phyloP scores from a whole-genome alignment of 2,113 vertebrate species.

The Zosterops lateralis region DNA sequence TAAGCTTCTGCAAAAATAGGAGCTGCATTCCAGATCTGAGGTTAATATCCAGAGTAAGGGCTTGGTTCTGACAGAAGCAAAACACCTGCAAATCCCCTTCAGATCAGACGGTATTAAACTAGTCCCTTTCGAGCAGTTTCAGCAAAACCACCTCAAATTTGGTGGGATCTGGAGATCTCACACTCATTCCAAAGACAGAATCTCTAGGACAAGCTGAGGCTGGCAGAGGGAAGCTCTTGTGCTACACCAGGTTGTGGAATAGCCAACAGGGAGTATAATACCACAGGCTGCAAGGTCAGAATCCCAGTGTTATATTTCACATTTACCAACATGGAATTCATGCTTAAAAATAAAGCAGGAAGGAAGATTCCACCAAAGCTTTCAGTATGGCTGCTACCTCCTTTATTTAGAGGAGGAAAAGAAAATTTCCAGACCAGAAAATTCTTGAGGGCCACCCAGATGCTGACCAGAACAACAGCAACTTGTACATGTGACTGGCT shows the following conservation, averaged over 20 bases:
- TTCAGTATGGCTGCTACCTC: background rate
- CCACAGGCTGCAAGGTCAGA: background rate
- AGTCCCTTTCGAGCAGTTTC: background rate
- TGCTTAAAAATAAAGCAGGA: background rate
- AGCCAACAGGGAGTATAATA: background rate
- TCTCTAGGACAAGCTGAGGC: background rate
- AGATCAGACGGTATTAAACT: background rate
- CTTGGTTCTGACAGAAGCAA: conserved; percentile 49
- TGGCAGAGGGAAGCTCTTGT: background rate
- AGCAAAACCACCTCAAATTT: background rate
- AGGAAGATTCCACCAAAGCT: background rate
- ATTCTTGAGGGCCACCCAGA: background rate
- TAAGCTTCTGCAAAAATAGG: conserved; percentile 66
- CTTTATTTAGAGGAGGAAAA: background rate
- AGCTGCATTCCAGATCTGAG: conserved; percentile 55
- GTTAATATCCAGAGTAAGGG: conserved; percentile 35
- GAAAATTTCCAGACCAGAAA: background rate
- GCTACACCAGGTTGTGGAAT: background rate
- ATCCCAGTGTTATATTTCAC: background rate
- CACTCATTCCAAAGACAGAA: background rate
- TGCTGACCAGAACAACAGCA: background rate
- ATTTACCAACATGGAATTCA: background rate
- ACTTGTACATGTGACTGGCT: accelerated
- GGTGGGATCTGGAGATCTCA: background rate
- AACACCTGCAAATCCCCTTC: conserved; percentile 46